Percentiles rank a stretch among this genome's conserved stretches.
Evolutionary conservation across 2,113 vertebrate species (phyloP).

Genomic region (Atlantisia rogersi): DNA sequence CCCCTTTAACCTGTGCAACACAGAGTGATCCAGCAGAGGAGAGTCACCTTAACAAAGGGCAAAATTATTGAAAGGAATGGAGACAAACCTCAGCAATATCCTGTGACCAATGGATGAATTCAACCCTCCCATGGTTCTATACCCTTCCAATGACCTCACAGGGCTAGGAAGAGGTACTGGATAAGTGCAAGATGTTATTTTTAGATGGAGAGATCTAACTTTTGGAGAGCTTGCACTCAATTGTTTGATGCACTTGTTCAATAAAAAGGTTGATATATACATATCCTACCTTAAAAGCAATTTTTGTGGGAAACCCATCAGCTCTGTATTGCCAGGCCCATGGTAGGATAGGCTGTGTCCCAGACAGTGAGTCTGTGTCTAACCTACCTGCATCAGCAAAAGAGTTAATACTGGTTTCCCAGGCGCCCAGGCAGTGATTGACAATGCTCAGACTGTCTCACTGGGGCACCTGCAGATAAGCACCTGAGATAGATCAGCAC

Average conservation of each 20-base stretch:
- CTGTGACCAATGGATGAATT: background rate
- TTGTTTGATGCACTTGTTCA: background rate
- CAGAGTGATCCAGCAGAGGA: background rate
- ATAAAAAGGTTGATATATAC: background rate
- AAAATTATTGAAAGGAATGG: background rate
- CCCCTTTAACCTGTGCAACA: background rate
- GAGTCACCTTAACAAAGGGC: background rate
- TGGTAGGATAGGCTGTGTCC: background rate
- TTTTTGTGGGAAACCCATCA: background rate
- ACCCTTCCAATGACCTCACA: background rate
- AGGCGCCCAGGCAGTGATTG: background rate
- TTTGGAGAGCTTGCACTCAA: background rate
- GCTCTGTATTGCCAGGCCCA: background rate
- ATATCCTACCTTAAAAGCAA: background rate
- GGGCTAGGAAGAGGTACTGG: background rate
- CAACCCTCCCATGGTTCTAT: background rate
- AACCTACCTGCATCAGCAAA: background rate
- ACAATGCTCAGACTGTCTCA: slow-evolving; percentile 14
- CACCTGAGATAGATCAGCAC: slow-evolving; percentile 62
- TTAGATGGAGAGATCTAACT: background rate
- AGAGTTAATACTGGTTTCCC: background rate
- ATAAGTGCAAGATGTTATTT: background rate
- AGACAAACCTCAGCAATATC: background rate
- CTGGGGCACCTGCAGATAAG: slow-evolving; percentile 51
- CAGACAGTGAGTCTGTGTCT: background rate